A percentile compares a stretch with the other conserved stretches of the same genome.
Evolutionary conservation across 2,113 vertebrate genomes (phyloP).

Genomic region (Okapia johnstoni): DNA sequence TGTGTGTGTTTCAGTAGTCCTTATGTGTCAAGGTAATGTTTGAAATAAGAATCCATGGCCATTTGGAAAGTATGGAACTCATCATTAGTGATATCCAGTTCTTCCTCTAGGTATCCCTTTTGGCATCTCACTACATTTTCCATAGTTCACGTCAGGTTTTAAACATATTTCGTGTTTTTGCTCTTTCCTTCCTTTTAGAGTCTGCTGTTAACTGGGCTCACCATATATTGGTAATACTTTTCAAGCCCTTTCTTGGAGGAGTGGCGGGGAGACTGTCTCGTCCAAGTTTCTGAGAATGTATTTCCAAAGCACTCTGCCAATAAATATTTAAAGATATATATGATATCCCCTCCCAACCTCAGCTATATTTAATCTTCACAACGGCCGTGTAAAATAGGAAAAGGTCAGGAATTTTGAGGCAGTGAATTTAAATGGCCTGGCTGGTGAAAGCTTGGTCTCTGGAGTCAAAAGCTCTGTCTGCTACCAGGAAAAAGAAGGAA

Average conservation of each 20-base stretch:
- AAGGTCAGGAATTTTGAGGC: neutral
- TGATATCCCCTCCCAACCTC: neutral
- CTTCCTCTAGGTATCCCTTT: neutral
- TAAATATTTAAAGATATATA: neutral
- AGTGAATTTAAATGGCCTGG: slow-evolving; percentile 25
- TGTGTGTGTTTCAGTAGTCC: neutral
- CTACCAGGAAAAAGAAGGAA: slow-evolving; percentile 12
- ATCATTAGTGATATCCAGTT: neutral
- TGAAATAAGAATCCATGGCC: neutral
- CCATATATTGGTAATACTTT: neutral
- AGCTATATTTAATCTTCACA: neutral
- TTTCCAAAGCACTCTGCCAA: slow-evolving; percentile 3
- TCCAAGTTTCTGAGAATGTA: neutral
- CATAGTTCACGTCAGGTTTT: neutral
- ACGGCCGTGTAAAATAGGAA: neutral
- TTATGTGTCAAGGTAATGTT: neutral
- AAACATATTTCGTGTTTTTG: neutral
- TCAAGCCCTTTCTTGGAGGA: neutral
- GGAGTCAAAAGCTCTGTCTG: neutral
- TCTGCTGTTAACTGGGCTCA: neutral
- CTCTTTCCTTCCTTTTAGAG: neutral
- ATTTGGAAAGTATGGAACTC: neutral
- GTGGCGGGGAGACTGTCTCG: neutral
- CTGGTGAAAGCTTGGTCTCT: slow-evolving; percentile 33
- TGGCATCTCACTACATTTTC: neutral